Evolutionary conservation across 2,797 vertebrate genomes (phyloP), one percentile per base, ranked within the genome.

Genomic region (Clamator glandarius): DNA sequence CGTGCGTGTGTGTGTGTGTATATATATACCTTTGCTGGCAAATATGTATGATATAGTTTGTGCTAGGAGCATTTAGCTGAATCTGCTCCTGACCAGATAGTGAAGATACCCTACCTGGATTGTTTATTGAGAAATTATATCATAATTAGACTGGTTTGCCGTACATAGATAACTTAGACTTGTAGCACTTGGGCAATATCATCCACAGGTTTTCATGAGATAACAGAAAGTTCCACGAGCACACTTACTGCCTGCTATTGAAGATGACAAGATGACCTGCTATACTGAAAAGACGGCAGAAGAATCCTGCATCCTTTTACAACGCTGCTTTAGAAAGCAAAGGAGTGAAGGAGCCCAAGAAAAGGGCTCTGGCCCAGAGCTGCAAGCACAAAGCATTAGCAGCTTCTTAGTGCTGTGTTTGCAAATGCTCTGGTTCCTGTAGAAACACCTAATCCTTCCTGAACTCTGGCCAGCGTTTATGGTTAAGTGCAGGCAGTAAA

Each of bases 381-480:
- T 44, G 31, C 29, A 9, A 52, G 74, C 69, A 59, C 51, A 41
- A 81, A 82, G 63, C 91, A 88, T 94, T 96, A 96, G 55, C 93
- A 91, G 91, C 87, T 86, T 63, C 85, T 96, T 92, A 96, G 66
- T 33, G 80, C 83, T 82, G 3, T 90, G 83, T 95, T 96, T 93
- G 85, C 89, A 93, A 97, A 93, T 96, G 77, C 80, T 70, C 55
- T 70, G 48, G 87, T 94, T 96, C 93, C 93, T 94, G 85, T 84
- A 90, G 95, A 94, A 97, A 94, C 89, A 90, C 89, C 84, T 96
- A 96, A 96, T 96, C 96, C 92, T 87, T 92, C 90, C 95, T 94
- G 85, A 91, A 92, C 93, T 79, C 77, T 90, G 84, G 74, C 61
- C 67, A 90, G 80, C 24, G 16, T 92, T 93, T 93, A 84, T 42